Evolutionary conservation across 2,888 invertebrate genomes (phyloP).

Genomic region (Aromia moschata): DNA sequence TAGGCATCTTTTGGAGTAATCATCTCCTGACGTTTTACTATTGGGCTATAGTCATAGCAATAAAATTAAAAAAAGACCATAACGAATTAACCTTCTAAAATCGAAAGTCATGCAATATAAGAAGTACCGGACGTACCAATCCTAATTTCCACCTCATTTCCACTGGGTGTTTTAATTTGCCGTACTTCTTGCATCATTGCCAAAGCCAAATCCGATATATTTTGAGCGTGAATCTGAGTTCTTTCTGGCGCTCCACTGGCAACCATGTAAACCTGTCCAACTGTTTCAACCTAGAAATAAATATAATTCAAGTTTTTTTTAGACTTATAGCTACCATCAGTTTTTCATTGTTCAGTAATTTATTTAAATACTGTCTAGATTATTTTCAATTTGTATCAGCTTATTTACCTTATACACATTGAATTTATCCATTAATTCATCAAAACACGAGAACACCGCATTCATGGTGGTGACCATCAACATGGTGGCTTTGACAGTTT

Average conservation of each 20-base stretch:
- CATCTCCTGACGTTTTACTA: too few relatives aligned
- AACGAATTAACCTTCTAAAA: too few relatives aligned
- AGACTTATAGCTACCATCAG: too few relatives aligned
- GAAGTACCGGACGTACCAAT: too few relatives aligned
- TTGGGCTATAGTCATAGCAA: too few relatives aligned
- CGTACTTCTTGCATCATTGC: slow-evolving; percentile 75
- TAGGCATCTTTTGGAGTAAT: too few relatives aligned
- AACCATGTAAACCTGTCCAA: slow-evolving; percentile 89
- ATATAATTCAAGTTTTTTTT: background rate
- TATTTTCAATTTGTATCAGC: too few relatives aligned
- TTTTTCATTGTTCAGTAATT: too few relatives aligned
- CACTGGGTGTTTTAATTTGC: slow-evolving; percentile 68
- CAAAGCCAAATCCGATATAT: slow-evolving; percentile 80
- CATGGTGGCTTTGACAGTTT: slow-evolving; percentile 71
- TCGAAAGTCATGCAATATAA: too few relatives aligned
- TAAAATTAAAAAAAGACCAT: too few relatives aligned
- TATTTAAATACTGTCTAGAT: too few relatives aligned
- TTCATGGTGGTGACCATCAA: slow-evolving; percentile 85
- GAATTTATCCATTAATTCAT: slow-evolving; percentile 81
- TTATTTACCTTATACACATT: slow-evolving; percentile 87
- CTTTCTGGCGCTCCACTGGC: slow-evolving; percentile 87
- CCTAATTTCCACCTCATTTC: slow-evolving; percentile 68
- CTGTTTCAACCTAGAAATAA: slow-evolving; percentile 81
- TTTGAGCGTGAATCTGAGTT: slow-evolving; percentile 75
- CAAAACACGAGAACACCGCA: slow-evolving; percentile 83